Evolutionary conservation across 1,140 invertebrate species (phyloP).

Genomic region (Penaeus indicus): DNA sequence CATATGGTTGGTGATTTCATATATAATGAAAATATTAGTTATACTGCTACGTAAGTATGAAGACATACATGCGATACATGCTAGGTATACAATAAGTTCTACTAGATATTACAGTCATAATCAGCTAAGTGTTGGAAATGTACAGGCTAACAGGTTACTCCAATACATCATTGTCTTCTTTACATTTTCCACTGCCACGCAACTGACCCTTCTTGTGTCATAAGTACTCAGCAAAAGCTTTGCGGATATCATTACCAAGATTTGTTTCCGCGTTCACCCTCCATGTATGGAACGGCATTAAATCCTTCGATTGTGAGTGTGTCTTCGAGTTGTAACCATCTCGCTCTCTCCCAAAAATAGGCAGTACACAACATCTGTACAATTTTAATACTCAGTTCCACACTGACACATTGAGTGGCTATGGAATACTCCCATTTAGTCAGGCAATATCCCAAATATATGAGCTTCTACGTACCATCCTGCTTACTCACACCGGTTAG

Average conservation of each 20-base stretch:
- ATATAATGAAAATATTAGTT: constrained; percentile 7
- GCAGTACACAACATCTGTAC: constrained; percentile 68
- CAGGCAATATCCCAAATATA: constrained; percentile 48
- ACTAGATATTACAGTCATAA: background rate
- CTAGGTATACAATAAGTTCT: background rate
- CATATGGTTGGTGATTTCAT: constrained; percentile 4
- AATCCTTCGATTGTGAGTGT: constrained; percentile 56
- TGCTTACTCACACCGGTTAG: background rate
- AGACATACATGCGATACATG: background rate
- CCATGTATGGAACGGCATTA: too few relatives aligned
- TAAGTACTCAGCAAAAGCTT: background rate
- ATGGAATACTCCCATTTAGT: constrained; percentile 69
- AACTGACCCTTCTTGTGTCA: background rate
- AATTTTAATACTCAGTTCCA: constrained; percentile 67
- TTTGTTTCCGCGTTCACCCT: background rate
- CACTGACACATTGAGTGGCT: constrained; percentile 68
- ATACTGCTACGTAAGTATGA: too few relatives aligned
- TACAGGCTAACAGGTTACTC: background rate
- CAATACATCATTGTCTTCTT: constrained; percentile 1
- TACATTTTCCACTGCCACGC: constrained; percentile 4
- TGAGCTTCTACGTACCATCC: too few relatives aligned
- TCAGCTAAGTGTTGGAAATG: background rate
- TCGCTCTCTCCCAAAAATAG: constrained; percentile 69
- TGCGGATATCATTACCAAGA: background rate
- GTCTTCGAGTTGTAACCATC: constrained; percentile 69